Conservation (phyloP, 1,140 invertebrate species). For the Amphibalanus amphitrite region DNA sequence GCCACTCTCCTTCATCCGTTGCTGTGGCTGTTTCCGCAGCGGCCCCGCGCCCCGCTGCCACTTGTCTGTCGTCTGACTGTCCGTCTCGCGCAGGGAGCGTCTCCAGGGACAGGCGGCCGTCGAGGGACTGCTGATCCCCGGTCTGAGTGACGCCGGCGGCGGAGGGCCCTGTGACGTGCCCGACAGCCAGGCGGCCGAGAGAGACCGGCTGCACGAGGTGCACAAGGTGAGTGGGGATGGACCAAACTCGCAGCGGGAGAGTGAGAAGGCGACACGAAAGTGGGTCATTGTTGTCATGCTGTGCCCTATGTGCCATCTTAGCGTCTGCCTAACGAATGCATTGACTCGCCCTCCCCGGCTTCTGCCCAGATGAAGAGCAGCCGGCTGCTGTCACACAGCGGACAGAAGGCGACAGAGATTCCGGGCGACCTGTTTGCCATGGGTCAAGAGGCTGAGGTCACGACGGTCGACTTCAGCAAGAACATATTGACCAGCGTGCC, state of each 20-base stretch:
- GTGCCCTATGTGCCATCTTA: too few species aligned
- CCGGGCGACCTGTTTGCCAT: slow-evolving; percentile 50
- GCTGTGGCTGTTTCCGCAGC: too few species aligned
- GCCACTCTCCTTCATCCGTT: too few species aligned
- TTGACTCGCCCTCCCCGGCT: too few species aligned
- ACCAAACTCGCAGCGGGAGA: too few species aligned
- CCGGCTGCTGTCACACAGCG: slow-evolving; percentile 16
- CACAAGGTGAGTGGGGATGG: slow-evolving; percentile 21
- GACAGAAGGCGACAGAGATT: slow-evolving; percentile 28
- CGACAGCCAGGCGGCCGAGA: slow-evolving; percentile 6
- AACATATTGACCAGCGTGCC: slow-evolving; percentile 45
- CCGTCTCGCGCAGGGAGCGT: slow-evolving; percentile 16
- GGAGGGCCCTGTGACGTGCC: slow-evolving; percentile 10
- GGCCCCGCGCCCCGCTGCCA: too few species aligned
- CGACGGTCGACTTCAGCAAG: slow-evolving; percentile 56
- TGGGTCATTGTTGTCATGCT: too few species aligned
- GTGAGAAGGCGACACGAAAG: too few species aligned
- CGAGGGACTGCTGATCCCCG: slow-evolving; percentile 8
- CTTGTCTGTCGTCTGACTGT: too few species aligned
- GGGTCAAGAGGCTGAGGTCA: slow-evolving; percentile 49
- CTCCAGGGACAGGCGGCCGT: slow-evolving; percentile 4
- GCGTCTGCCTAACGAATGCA: too few species aligned
- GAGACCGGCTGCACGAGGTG: slow-evolving; percentile 11
- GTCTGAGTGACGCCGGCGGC: slow-evolving; percentile 9
- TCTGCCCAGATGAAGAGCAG: slow-evolving; percentile 12